Conservation (phyloP, 2,888 invertebrate species). For the Drosophila kambysellisi region DNA sequence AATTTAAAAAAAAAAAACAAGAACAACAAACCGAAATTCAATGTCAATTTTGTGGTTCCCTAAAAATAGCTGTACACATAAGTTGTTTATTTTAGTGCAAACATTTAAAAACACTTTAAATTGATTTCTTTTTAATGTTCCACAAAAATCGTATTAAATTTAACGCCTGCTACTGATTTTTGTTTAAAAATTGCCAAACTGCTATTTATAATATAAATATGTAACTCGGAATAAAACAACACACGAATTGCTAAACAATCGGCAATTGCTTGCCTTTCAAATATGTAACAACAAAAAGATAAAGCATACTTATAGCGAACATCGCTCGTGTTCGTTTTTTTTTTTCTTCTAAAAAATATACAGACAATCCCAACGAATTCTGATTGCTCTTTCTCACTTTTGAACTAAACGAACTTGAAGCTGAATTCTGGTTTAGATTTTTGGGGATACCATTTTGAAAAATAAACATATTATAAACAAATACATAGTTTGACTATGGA, state of each 20-base stretch:
- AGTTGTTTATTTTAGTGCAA: conserved; percentile 64
- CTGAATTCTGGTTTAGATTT: not conserved
- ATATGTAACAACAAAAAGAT: conserved; percentile 55
- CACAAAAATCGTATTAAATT: conserved; percentile 9
- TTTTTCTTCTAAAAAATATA: not conserved
- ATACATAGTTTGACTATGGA: not conserved
- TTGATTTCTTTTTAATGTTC: conserved; percentile 34
- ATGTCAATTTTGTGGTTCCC: conserved; percentile 70
- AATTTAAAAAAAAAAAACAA: conserved; percentile 22
- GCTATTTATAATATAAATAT: conserved; percentile 52
- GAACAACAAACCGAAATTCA: conserved; percentile 59
- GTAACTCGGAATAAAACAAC: conserved; percentile 14
- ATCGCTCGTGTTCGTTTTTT: conserved; percentile 27
- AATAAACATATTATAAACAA: not conserved
- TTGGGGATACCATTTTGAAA: not conserved
- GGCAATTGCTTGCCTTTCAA: conserved; percentile 27
- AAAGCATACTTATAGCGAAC: conserved; percentile 33
- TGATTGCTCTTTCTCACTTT: conserved; percentile 36
- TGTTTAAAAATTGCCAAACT: conserved; percentile 48
- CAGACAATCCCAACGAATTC: conserved; percentile 25
- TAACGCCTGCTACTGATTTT: conserved; percentile 6
- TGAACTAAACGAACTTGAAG: not conserved
- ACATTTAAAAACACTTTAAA: conserved; percentile 33
- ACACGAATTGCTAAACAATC: conserved; percentile 34
- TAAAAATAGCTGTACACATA: conserved; percentile 64